These are phyloP conservation scores for Luidia sarsii DNA, from an alignment of 53 echinoderm and acorn worm genomes.

Conservation along the genomic window DNA sequence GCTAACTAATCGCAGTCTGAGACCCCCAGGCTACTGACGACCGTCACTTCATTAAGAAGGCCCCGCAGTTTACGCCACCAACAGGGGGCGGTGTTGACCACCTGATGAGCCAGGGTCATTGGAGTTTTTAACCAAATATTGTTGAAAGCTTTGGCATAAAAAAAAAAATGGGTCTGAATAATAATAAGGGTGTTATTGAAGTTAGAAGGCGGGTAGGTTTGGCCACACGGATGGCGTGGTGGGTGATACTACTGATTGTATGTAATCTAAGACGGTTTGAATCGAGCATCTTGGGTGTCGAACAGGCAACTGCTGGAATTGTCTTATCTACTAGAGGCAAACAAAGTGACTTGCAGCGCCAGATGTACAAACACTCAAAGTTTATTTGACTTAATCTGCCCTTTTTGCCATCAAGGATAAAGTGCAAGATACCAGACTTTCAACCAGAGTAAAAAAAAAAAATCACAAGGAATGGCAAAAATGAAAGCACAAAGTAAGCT, in stretches of 20 bases:
- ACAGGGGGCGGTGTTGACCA: constrained; percentile 49
- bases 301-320: not conserved
- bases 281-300: constrained; percentile 31
- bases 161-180: constrained; percentile 6
- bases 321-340: constrained; percentile 4
- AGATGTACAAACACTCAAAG: not conserved
- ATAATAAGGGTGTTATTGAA: constrained; percentile 30
- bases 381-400: not conserved
- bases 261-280: constrained; percentile 26
- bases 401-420: not conserved
- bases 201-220: constrained; percentile 2
- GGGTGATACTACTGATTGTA: not conserved
- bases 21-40: constrained; percentile 5
- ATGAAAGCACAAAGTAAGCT: too few species aligned
- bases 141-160: too few species aligned
- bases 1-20: not conserved
- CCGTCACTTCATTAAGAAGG: constrained; percentile 21
- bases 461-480: not conserved
- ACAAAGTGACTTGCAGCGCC: not conserved
- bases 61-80: constrained; percentile 19
- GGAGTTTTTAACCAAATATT: not conserved
- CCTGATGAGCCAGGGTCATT: constrained; percentile 22
- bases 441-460: not conserved
- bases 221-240: constrained; percentile 29
- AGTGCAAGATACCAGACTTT: not conserved